These are phyloP conservation scores for Heliothis peltigera DNA, from an alignment of 2,888 invertebrate genomes.

Conservation along the genomic window DNA sequence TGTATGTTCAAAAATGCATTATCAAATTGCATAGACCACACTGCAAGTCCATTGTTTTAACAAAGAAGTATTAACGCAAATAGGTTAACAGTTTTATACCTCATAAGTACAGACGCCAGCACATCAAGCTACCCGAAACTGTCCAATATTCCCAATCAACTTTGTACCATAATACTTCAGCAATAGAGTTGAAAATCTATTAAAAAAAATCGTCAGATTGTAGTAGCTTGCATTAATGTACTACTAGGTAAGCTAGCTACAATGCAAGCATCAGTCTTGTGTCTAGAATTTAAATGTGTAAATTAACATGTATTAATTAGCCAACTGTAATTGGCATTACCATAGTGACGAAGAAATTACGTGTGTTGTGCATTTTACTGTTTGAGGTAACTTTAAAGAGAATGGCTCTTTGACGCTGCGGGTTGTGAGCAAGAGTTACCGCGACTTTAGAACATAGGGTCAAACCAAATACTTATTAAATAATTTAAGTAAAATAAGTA, in stretches of 20 bases:
- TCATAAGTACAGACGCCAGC: no score
- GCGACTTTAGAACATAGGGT: no score
- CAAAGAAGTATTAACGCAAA: conserved; percentile 36
- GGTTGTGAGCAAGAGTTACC: no score
- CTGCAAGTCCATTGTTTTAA: conserved; percentile 28
- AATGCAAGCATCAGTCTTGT: conserved; percentile 27
- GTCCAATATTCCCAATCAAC: no score
- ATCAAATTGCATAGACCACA: conserved; percentile 25
- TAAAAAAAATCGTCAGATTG: no score
- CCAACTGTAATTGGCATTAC: conserved; percentile 34
- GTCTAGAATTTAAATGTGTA: conserved; percentile 37
- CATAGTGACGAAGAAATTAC: conserved; percentile 12
- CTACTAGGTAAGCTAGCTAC: conserved; percentile 40
- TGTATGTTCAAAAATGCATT: conserved; percentile 25
- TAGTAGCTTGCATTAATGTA: conserved; percentile 22
- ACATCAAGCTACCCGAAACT: no score
- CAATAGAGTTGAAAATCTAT: no score
- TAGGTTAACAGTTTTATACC: conserved; percentile 38
- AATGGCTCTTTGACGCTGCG: neutral
- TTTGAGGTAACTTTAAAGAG: neutral
- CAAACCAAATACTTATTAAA: no score
- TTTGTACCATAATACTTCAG: no score
- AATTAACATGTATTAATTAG: conserved; percentile 48
- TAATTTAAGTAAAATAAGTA: no score
- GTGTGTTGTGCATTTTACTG: conserved; percentile 3